A percentile compares a stretch with the other conserved stretches of the same genome.
Conservation (phyloP, 2,888 invertebrate genomes). For the Sycophila texana region DNA sequence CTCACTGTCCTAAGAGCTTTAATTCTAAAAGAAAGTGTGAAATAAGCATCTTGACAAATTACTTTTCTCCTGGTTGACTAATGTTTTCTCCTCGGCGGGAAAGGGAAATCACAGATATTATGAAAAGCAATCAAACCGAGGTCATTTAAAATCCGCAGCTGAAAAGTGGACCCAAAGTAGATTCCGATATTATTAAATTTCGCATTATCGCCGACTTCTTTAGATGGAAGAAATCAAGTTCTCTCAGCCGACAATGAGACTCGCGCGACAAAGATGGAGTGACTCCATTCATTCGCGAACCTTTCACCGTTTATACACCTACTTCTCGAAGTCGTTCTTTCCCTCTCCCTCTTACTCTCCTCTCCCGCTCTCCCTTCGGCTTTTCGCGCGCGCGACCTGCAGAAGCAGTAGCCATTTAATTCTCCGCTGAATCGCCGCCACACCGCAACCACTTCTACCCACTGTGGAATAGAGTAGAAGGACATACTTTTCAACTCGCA, state of each 20-base stretch:
- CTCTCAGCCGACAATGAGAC: conserved; percentile 47
- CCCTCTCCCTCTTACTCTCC: background rate
- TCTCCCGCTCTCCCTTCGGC: background rate
- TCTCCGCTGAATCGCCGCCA: conserved; percentile 12
- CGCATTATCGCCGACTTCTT: conserved; percentile 41
- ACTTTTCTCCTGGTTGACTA: no score
- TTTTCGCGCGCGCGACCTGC: conserved; percentile 6
- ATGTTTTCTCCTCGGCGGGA: no score
- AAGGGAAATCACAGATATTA: no score
- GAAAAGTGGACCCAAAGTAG: conserved; percentile 29
- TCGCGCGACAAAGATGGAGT: conserved; percentile 50
- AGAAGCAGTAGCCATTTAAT: conserved; percentile 32
- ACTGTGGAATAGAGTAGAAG: background rate
- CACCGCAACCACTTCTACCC: background rate
- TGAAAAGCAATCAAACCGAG: no score
- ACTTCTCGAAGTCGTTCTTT: conserved; percentile 40
- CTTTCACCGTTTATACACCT: conserved; percentile 50
- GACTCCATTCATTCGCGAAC: conserved; percentile 43
- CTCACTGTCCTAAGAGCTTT: no score
- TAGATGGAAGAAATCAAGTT: conserved; percentile 46
- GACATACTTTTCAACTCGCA: background rate
- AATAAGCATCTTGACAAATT: no score
- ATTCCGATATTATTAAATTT: conserved; percentile 52
- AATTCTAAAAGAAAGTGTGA: no score
- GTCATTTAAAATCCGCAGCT: no score